These are phyloP conservation scores for Tachysurus fulvidraco DNA, from an alignment of 2,113 vertebrate genomes.

Conservation along the genomic window DNA sequence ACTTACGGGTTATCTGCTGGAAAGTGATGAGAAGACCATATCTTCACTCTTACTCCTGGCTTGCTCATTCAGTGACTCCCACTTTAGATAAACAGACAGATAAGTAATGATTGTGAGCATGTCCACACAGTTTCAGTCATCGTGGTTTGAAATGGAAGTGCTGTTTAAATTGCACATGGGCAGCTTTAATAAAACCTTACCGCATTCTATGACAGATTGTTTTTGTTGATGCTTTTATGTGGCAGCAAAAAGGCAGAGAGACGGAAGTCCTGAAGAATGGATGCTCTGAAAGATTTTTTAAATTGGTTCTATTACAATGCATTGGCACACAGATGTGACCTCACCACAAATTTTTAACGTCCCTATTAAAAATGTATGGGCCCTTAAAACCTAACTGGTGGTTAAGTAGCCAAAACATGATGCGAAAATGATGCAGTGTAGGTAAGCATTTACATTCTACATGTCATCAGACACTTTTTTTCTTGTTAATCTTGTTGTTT, in stretches of 20 bases:
- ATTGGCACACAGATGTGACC: conserved; percentile 37
- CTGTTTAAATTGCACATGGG: not conserved
- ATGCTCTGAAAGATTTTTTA: conserved; percentile 7
- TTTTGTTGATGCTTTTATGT: not conserved
- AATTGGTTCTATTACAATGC: conserved; percentile 31
- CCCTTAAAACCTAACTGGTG: conserved; percentile 21
- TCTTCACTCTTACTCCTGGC: not conserved
- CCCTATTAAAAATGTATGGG: conserved; percentile 15
- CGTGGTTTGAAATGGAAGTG: conserved; percentile 4
- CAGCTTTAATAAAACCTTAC: not conserved
- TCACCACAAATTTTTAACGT: conserved; percentile 1
- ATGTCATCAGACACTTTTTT: too few relatives aligned
- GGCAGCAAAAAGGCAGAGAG: not conserved
- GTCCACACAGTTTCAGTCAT: not conserved
- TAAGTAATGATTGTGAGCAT: conserved; percentile 1
- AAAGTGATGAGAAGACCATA: not conserved
- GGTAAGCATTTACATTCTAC: not conserved
- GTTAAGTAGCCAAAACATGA: not conserved
- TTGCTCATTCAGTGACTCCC: not conserved
- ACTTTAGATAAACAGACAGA: conserved; percentile 5
- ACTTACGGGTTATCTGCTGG: not conserved
- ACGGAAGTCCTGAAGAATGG: conserved; percentile 7
- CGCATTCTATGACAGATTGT: not conserved
- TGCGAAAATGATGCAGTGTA: not conserved
- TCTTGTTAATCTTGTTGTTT: not conserved